These are phyloP conservation scores for Peromyscus maniculatus DNA, from an alignment of 2,113 vertebrate genomes.

Conservation along the genomic window DNA sequence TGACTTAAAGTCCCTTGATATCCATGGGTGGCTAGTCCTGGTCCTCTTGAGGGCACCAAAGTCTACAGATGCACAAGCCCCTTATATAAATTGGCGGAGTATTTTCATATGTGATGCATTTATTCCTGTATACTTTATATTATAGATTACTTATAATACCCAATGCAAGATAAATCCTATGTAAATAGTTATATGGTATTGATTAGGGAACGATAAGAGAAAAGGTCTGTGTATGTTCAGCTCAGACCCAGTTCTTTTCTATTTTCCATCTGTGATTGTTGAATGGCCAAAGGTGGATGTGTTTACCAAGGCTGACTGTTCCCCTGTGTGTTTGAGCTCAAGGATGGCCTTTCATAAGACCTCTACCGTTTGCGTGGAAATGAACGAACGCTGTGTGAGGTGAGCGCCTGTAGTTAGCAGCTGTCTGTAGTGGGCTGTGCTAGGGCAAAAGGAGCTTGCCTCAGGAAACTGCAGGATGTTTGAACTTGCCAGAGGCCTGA, in stretches of 20 bases:
- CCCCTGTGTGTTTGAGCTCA: not conserved
- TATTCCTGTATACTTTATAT: not conserved
- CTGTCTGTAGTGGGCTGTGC: not conserved
- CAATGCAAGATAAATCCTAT: too few species aligned
- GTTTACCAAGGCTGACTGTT: not conserved
- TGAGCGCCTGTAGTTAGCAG: not conserved
- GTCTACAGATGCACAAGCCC: not conserved
- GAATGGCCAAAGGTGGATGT: not conserved
- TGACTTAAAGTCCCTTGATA: not conserved
- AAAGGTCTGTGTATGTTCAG: not conserved
- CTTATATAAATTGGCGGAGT: not conserved
- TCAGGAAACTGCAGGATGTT: not conserved
- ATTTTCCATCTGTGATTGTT: not conserved
- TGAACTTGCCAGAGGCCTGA: not conserved
- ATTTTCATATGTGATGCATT: too few species aligned
- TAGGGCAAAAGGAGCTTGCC: not conserved
- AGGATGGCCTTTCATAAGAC: not conserved
- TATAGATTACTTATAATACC: not conserved
- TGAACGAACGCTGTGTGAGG: fast-evolving
- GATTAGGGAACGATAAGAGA: not conserved
- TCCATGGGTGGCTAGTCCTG: not conserved
- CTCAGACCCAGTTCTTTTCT: too few species aligned
- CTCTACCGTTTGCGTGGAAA: not conserved
- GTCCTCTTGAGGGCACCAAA: not conserved
- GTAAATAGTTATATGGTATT: not conserved